Percentiles rank a stretch among this genome's conserved stretches.
phyloP scores from a whole-genome alignment of 1,140 invertebrate genomes.

The Pseudomyrmex sp. region DNA sequence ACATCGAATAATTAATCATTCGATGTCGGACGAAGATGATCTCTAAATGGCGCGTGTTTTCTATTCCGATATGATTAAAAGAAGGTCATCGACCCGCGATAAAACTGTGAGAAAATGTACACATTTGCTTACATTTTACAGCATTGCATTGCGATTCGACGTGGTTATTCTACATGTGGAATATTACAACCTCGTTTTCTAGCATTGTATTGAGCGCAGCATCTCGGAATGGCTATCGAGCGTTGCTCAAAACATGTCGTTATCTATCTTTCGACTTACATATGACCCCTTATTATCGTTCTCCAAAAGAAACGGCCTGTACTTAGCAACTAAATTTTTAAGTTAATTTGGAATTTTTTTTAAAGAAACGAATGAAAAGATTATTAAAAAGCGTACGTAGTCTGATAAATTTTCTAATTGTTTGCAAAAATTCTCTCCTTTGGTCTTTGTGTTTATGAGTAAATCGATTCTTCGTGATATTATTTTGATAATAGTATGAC shows the following conservation, averaged over 20 bases:
- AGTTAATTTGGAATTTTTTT: no score
- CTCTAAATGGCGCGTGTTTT: slow-evolving; percentile 22
- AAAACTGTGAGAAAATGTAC: slow-evolving; percentile 35
- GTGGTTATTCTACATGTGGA: slow-evolving; percentile 21
- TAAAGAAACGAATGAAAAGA: no score
- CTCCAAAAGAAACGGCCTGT: no score
- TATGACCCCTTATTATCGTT: no score
- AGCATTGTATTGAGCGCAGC: not conserved
- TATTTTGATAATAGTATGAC: slow-evolving; percentile 21
- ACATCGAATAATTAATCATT: not conserved
- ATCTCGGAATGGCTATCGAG: not conserved
- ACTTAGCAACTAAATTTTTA: no score
- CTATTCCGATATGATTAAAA: slow-evolving; percentile 33
- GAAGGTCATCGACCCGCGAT: slow-evolving; percentile 46
- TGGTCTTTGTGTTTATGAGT: not conserved
- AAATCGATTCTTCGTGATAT: not conserved
- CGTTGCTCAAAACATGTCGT: not conserved
- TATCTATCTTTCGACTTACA: no score
- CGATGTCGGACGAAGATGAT: slow-evolving; percentile 1
- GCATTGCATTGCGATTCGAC: slow-evolving; percentile 1
- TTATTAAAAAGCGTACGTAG: no score
- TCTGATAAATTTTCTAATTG: no score
- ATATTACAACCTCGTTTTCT: slow-evolving; percentile 26
- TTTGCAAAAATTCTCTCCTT: no score
- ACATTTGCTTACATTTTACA: slow-evolving; percentile 6